A percentile compares a stretch with the other conserved stretches of the same genome.
Conservation (phyloP, 1,140 invertebrate species). For the Brachionus manjavacas region DNA sequence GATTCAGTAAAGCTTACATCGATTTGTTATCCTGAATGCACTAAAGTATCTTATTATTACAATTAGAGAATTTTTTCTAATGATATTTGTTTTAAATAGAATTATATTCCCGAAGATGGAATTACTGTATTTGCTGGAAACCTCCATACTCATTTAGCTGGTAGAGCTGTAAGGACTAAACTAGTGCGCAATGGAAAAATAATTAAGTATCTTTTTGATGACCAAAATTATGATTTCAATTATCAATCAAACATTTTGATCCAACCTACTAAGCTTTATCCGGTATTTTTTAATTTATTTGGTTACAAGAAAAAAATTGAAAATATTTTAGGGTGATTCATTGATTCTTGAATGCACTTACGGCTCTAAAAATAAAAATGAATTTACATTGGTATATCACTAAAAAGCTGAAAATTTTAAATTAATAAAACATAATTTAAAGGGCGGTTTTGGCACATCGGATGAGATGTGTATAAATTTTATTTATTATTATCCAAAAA, state of each 20-base stretch:
- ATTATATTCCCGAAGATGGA: neutral
- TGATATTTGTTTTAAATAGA: neutral
- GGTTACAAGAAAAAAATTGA: neutral
- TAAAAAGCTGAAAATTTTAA: neutral
- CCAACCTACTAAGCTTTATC: slow-evolving; percentile 2
- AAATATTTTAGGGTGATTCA: neutral
- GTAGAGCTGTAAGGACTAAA: neutral
- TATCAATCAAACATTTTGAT: slow-evolving; percentile 39
- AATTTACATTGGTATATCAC: slow-evolving; percentile 12
- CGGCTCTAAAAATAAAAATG: neutral
- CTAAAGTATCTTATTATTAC: neutral
- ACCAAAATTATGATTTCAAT: slow-evolving; percentile 37
- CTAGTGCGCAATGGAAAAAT: slow-evolving; percentile 4
- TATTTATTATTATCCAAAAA: slow-evolving; percentile 40
- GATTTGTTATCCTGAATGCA: neutral
- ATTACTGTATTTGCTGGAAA: slow-evolving; percentile 27
- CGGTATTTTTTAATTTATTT: neutral
- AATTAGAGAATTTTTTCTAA: neutral
- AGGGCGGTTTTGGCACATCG: neutral
- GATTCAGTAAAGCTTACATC: neutral
- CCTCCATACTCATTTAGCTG: slow-evolving; percentile 27
- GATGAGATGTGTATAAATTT: slow-evolving; percentile 30
- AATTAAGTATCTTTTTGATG: slow-evolving; percentile 34
- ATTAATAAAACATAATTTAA: neutral
- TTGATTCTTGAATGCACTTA: slow-evolving; percentile 16